Percentiles rank a stretch among this genome's conserved stretches.
Evolutionary conservation across 2,113 vertebrate species (phyloP).

Genomic region (Lophura nycthemera): DNA sequence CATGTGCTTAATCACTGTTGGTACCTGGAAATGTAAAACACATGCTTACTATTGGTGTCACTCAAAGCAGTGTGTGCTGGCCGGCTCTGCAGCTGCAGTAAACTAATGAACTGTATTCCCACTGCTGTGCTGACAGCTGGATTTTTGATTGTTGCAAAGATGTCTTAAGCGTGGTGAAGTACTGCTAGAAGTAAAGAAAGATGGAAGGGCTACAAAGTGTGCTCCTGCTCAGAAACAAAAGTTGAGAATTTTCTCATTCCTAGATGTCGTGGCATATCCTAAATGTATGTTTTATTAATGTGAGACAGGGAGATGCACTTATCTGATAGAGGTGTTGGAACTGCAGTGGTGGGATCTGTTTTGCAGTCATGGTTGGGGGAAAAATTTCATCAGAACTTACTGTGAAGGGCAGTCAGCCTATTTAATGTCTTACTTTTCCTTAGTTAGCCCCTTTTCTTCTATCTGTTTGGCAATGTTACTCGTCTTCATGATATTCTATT

Average conservation of each 20-base stretch:
- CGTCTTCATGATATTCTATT: not conserved
- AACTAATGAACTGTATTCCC: constrained; percentile 39
- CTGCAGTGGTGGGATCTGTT: not conserved
- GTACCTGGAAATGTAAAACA: constrained; percentile 45
- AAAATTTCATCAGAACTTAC: not conserved
- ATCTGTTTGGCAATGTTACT: not conserved
- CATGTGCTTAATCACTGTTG: constrained; percentile 10
- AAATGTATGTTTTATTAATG: not conserved
- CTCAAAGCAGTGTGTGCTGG: not conserved
- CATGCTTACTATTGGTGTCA: not conserved
- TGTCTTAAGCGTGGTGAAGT: constrained; percentile 7
- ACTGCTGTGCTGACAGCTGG: constrained; percentile 23
- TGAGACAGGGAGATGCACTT: not conserved
- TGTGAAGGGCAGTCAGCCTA: not conserved
- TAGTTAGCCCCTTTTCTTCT: not conserved
- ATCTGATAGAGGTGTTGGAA: not conserved
- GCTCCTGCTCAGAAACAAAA: not conserved
- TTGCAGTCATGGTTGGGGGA: not conserved
- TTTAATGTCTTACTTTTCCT: not conserved
- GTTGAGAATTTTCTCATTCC: not conserved
- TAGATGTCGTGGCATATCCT: not conserved
- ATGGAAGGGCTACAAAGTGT: not conserved
- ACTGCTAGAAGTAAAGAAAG: constrained; percentile 1
- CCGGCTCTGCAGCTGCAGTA: constrained; percentile 38
- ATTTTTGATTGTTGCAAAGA: constrained; percentile 26